These are phyloP conservation scores for Drosophila neutralis DNA, from an alignment of 2,888 invertebrate genomes.

Conservation along the genomic window DNA sequence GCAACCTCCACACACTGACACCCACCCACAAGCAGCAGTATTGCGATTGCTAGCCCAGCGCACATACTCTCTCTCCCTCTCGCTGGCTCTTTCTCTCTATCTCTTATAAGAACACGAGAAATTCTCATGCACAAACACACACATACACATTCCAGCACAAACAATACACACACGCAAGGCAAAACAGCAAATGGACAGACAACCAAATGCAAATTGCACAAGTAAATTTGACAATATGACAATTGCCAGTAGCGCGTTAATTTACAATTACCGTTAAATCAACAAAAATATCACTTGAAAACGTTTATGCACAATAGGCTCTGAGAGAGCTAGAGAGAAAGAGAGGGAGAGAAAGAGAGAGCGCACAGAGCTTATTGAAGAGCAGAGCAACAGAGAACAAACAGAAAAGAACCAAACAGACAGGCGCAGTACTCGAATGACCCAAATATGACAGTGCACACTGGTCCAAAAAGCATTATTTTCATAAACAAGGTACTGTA, in stretches of 20 bases:
- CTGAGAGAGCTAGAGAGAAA: conserved; percentile 1
- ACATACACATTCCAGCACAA: conserved; percentile 48
- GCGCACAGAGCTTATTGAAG: conserved; percentile 42
- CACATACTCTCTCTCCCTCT: conserved; percentile 25
- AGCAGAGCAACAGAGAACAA: conserved; percentile 54
- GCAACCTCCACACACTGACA: conserved; percentile 15
- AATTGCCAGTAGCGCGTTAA: conserved; percentile 57
- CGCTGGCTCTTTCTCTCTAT: conserved; percentile 16
- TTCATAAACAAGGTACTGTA: conserved; percentile 42
- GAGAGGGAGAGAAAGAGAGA: conserved; percentile 14
- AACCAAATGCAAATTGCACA: conserved; percentile 53
- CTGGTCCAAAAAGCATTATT: conserved; percentile 38
- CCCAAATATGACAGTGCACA: conserved; percentile 62
- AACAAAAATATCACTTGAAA: conserved; percentile 55
- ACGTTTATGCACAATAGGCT: conserved; percentile 35
- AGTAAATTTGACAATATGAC: conserved; percentile 53
- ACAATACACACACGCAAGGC: conserved; percentile 51
- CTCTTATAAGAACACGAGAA: conserved; percentile 55
- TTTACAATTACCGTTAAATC: conserved; percentile 61
- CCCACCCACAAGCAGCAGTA: conserved; percentile 35
- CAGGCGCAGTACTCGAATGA: conserved; percentile 60
- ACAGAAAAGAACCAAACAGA: conserved; percentile 56
- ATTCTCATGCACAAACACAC: conserved; percentile 49
- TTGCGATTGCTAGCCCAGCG: conserved; percentile 56
- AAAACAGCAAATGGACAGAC: conserved; percentile 24